Conservation (phyloP, 2,113 vertebrate genomes). For the Junco hyemalis region DNA sequence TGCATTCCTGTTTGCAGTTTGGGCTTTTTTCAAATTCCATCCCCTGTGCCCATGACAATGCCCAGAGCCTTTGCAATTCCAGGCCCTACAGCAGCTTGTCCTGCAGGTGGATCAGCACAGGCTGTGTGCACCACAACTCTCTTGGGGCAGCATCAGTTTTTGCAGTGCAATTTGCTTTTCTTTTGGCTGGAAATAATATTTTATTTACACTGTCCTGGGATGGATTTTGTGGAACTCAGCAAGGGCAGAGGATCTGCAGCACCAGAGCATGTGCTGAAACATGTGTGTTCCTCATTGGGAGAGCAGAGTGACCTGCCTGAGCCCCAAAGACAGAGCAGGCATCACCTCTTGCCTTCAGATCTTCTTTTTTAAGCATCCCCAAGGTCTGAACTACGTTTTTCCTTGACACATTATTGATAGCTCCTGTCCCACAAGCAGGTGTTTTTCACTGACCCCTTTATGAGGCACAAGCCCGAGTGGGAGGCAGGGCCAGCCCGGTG, state of each 20-base stretch:
- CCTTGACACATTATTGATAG: not conserved
- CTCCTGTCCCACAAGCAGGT: not conserved
- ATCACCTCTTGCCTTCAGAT: not conserved
- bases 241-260: not conserved
- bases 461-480: not conserved
- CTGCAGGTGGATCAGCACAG: not conserved
- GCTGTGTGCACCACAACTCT: accelerated
- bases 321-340: not conserved
- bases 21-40: not conserved
- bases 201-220: not conserved
- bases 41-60: not conserved
- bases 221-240: not conserved
- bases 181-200: not conserved
- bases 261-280: not conserved
- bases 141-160: not conserved
- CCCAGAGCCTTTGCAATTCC: not conserved
- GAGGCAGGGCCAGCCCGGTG: not conserved
- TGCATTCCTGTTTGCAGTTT: not conserved
- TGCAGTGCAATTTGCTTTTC: not conserved
- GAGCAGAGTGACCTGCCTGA: not conserved
- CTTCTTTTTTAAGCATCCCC: not conserved
- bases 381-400: not conserved
- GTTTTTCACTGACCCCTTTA: not conserved
- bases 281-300: not conserved
- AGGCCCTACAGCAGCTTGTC: not conserved